phyloP scores from a whole-genome alignment of 2,888 invertebrate genomes.

The Strigamia transsilvanica region DNA sequence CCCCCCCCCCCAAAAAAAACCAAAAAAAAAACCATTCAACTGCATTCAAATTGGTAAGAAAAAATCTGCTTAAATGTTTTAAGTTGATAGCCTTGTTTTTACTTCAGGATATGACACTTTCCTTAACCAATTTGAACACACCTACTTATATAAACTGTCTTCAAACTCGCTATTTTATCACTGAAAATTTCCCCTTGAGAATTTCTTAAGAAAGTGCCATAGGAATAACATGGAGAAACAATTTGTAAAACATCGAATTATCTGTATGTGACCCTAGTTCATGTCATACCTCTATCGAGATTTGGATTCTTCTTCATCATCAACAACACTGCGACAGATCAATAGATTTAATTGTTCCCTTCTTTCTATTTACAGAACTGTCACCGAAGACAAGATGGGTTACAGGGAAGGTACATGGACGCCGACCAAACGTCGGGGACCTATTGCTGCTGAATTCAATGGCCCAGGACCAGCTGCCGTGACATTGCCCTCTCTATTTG shows the following conservation, averaged over 20 bases:
- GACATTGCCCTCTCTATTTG: slow-evolving; percentile 80
- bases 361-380: slow-evolving; percentile 1
- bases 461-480: slow-evolving; percentile 91
- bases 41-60: neutral
- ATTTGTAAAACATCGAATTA: too few relatives aligned
- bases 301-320: neutral
- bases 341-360: slow-evolving; percentile 7
- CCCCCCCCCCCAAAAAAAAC: neutral
- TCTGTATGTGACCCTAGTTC: too few relatives aligned
- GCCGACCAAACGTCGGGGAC: slow-evolving; percentile 85
- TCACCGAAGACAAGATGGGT: slow-evolving; percentile 52
- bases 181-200: too few relatives aligned
- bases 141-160: too few relatives aligned
- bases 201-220: too few relatives aligned
- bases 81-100: too few relatives aligned
- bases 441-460: slow-evolving; percentile 84
- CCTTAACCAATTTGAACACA: too few relatives aligned
- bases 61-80: too few relatives aligned
- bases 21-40: neutral
- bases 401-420: slow-evolving; percentile 82
- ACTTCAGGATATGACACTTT: too few relatives aligned
- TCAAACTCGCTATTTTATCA: too few relatives aligned
- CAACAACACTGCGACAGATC: neutral
- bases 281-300: too few relatives aligned
- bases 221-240: too few relatives aligned